Percentiles rank a stretch among this genome's conserved stretches.
These are phyloP conservation scores for Bubo bubo DNA, from an alignment of 2,113 vertebrate genomes.

Conservation along the genomic window DNA sequence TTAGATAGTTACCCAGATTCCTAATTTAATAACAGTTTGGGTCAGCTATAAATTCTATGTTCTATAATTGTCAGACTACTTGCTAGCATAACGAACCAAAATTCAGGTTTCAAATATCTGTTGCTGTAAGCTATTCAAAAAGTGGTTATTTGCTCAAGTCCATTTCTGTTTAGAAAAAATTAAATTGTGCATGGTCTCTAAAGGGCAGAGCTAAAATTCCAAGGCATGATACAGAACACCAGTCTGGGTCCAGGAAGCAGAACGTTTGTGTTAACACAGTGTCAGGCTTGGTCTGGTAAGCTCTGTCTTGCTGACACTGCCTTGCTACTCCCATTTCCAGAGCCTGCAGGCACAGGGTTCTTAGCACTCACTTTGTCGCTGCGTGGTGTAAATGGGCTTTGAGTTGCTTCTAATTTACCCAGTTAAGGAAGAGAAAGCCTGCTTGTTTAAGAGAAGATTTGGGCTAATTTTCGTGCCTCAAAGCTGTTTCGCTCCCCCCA, in stretches of 20 bases:
- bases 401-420: background rate
- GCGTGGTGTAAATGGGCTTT: accelerated
- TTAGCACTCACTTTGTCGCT: background rate
- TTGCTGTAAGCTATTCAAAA: accelerated
- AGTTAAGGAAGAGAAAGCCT: background rate
- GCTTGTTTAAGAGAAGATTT: background rate
- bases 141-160: background rate
- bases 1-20: background rate
- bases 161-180: background rate
- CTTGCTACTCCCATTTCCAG: background rate
- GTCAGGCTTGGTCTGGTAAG: background rate
- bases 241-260: background rate
- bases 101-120: background rate
- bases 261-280: background rate
- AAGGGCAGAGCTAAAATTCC: background rate
- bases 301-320: background rate
- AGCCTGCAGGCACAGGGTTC: background rate
- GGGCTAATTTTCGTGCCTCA: background rate
- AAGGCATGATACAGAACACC: background rate
- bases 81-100: background rate
- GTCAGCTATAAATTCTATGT: background rate
- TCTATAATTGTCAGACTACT: background rate
- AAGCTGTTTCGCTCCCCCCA: background rate
- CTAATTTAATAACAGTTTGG: background rate
- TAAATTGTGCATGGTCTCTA: background rate